phyloP scores from a whole-genome alignment of 2,888 invertebrate species.

The Netelia inedita region DNA sequence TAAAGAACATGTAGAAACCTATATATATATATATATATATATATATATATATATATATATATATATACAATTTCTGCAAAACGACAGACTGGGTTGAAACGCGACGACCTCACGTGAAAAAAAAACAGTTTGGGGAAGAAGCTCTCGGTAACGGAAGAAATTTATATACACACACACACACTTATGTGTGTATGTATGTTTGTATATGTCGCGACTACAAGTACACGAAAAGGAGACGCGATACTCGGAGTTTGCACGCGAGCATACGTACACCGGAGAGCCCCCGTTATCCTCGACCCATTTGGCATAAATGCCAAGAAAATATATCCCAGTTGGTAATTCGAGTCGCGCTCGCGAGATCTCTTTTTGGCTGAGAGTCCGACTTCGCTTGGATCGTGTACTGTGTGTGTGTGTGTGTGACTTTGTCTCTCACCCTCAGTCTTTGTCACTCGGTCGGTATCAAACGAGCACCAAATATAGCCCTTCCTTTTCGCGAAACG shows the following conservation, averaged over 20 bases:
- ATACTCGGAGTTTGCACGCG: slow-evolving; percentile 60
- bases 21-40: not conserved
- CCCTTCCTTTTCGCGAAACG: slow-evolving; percentile 12
- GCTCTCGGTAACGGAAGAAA: not conserved
- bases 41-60: not conserved
- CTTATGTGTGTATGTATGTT: not conserved
- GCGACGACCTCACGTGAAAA: slow-evolving; percentile 37
- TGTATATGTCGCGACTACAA: slow-evolving; percentile 5
- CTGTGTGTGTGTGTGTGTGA: no score
- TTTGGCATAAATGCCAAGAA: slow-evolving; percentile 70
- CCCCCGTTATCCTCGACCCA: slow-evolving; percentile 70
- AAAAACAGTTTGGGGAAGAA: slow-evolving; percentile 32
- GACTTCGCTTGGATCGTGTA: not conserved
- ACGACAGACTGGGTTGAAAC: slow-evolving; percentile 6
- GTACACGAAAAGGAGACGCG: slow-evolving; percentile 34
- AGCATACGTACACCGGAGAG: slow-evolving; percentile 30
- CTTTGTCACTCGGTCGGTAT: not conserved
- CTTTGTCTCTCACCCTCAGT: slow-evolving; percentile 2
- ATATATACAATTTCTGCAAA: not conserved
- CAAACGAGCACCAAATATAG: slow-evolving; percentile 53
- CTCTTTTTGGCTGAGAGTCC: slow-evolving; percentile 55
- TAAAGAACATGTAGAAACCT: slow-evolving; percentile 25
- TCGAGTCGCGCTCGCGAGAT: slow-evolving; percentile 63
- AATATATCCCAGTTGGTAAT: slow-evolving; percentile 70
- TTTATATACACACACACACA: slow-evolving; percentile 1